Percentiles rank a stretch among this genome's conserved stretches.
Evolutionary conservation across 2,113 vertebrate genomes (phyloP).

Genomic region (Bos indicus): DNA sequence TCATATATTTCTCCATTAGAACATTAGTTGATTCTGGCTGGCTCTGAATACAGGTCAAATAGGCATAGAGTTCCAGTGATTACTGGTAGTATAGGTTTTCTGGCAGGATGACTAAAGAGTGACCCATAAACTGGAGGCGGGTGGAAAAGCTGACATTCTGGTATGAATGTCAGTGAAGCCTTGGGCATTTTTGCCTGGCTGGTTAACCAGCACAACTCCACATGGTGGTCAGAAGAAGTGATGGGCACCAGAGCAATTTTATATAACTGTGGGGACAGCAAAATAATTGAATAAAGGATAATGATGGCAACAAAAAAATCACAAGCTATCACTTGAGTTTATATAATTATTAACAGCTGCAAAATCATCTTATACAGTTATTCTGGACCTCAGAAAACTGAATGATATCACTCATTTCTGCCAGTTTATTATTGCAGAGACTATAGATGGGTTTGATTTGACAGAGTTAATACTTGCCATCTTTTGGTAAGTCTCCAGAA

Average conservation of each 20-base stretch:
- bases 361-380: slow-evolving; percentile 28
- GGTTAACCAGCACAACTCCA: neutral
- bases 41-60: neutral
- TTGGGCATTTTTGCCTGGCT: neutral
- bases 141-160: neutral
- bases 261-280: neutral
- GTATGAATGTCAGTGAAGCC: neutral
- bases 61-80: neutral
- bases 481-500: neutral
- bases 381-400: slow-evolving; percentile 9
- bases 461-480: slow-evolving; percentile 21
- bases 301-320: neutral
- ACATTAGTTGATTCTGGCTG: neutral
- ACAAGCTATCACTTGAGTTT: neutral
- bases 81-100: neutral
- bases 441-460: slow-evolving; percentile 7
- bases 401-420: neutral
- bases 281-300: slow-evolving; percentile 9
- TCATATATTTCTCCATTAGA: neutral
- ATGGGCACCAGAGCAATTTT: neutral
- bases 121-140: neutral
- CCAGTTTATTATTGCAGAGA: neutral
- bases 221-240: neutral
- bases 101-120: neutral
- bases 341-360: neutral